phyloP scores from a whole-genome alignment of 2,797 vertebrate genomes.

The Pangasius mekongensis region DNA sequence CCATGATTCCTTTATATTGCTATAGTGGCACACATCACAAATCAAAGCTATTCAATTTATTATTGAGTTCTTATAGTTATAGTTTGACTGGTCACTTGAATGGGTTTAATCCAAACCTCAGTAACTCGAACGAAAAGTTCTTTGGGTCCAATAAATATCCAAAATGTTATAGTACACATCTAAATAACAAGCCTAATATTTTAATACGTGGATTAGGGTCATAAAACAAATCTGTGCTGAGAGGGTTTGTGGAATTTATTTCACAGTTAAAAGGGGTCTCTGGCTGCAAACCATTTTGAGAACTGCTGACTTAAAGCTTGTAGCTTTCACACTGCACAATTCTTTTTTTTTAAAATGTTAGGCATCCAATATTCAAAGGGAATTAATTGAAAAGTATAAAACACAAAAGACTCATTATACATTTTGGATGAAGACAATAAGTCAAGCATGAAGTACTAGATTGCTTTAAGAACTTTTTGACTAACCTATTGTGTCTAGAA shows the following conservation, averaged over 20 bases:
- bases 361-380: constrained; percentile 71
- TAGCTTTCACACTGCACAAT: constrained; percentile 63
- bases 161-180: not conserved
- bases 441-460: not conserved
- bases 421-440: constrained; percentile 47
- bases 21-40: not conserved
- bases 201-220: not conserved
- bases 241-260: not conserved
- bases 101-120: not conserved
- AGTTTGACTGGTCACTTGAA: not conserved
- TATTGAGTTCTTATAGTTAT: not conserved
- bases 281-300: not conserved
- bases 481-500: constrained; percentile 66
- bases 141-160: not conserved
- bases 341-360: constrained; percentile 76
- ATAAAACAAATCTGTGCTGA: not conserved
- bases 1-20: not conserved
- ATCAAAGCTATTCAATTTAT: not conserved
- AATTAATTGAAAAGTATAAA: constrained; percentile 70
- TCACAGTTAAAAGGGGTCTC: not conserved
- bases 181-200: not conserved
- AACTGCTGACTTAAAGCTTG: not conserved
- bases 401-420: constrained; percentile 50
- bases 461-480: constrained; percentile 45
- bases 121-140: not conserved